Percentiles rank a stretch among this genome's conserved stretches.
Conservation (phyloP, 2,797 vertebrate genomes). For the Tauraco hartlaubi region DNA sequence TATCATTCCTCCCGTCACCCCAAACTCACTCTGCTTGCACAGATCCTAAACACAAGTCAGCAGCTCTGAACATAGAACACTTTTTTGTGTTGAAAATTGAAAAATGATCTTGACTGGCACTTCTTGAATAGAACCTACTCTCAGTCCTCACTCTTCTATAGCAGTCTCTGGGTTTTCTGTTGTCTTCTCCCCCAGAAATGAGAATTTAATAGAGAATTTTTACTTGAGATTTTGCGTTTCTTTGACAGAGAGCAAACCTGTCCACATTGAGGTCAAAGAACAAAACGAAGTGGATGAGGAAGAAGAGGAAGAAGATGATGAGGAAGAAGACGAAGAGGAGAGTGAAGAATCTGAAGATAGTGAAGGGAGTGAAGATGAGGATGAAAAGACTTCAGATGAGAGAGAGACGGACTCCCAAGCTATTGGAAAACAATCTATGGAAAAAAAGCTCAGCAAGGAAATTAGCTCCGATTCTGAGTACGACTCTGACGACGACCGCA, state of each 20-base stretch:
- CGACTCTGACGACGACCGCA: slow-evolving; percentile 89
- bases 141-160: background rate
- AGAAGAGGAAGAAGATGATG: slow-evolving; percentile 81
- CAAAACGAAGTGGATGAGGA: slow-evolving; percentile 84
- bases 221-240: background rate
- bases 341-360: slow-evolving; percentile 88
- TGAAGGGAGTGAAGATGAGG: slow-evolving; percentile 85
- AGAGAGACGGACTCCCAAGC: slow-evolving; percentile 56
- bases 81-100: background rate
- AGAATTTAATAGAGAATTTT: background rate
- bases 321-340: slow-evolving; percentile 85
- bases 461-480: slow-evolving; percentile 86
- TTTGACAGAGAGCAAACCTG: slow-evolving; percentile 88
- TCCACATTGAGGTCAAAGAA: slow-evolving; percentile 96
- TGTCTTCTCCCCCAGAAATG: background rate
- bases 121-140: background rate
- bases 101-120: background rate
- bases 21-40: background rate
- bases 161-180: background rate
- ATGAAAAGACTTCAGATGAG: slow-evolving; percentile 84
- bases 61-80: background rate
- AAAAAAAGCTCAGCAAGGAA: slow-evolving; percentile 83
- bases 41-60: background rate
- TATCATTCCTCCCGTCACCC: fast-evolving
- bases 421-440: slow-evolving; percentile 67